Base-by-base conservation (phyloP, 2,113 vertebrate species). In the Phasianus colchicus region DNA sequence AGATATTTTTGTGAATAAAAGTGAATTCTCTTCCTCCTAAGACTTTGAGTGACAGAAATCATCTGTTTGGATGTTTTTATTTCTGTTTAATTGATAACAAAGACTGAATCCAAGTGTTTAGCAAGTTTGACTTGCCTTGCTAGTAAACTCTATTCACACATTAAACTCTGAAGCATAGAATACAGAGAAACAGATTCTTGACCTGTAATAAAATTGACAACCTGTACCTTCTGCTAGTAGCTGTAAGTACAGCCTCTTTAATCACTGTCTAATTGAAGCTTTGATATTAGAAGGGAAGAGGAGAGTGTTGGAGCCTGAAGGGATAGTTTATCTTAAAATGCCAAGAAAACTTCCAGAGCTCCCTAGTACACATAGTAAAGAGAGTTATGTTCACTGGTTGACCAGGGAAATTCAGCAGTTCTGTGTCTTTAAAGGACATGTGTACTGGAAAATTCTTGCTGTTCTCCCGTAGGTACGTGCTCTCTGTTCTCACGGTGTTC, bases 51-150 rank as follows among this genome's bases (percentile, higher is more conserved):
- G 94, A 85, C 87, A 95, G 91, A 96, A 96, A 77, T 90, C 91
- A 96, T 97, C 95, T 97, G 92, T 93, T 95, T 97, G 84, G 78
- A 94, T 95, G 80, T 61, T 97, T 97, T 96, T 95, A 90, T 92
- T 80, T 75, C 85, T 84, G 54, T 96, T 98, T 96, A 97, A 96
- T 88, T 97, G 94, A 96, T 97, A 95, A 96, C 96, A 93, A 96
- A 95, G 89, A 88, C 38, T 86, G 64, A 88, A 83, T 96, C 86
- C 95, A 89, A 34, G 93, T 96, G 86, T 95, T 95, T 86, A 96
- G 90, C 79, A 95, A 93, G 88, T 94, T 80, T 80, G 74, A 95
- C 89, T 96, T 78, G 60, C 54, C 86, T 55, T 93, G 48, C 89
- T 92, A 65, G 84, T 89, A 92, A 96, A 96, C 36, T 93, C 38